These are phyloP conservation scores for Clanis bilineata DNA, from an alignment of 2,888 invertebrate species.

Conservation along the genomic window DNA sequence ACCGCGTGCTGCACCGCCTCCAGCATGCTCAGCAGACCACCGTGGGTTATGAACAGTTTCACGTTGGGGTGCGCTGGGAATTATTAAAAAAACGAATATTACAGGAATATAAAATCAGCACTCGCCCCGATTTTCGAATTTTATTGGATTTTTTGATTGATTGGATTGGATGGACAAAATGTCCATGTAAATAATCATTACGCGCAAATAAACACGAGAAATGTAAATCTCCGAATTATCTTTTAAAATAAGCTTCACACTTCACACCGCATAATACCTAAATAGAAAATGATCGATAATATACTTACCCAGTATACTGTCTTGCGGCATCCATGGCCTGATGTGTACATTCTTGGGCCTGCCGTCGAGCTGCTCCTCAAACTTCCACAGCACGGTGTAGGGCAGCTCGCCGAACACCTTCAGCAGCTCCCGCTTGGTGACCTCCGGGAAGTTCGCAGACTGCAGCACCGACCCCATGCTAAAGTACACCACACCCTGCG, in stretches of 20 bases:
- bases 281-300: too few species aligned
- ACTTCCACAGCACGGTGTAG: slow-evolving; percentile 73
- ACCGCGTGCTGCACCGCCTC: slow-evolving; percentile 54
- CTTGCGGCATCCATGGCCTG: slow-evolving; percentile 77
- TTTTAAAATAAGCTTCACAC: too few species aligned
- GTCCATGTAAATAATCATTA: too few species aligned
- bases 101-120: too few species aligned
- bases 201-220: too few species aligned
- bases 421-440: slow-evolving; percentile 40
- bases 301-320: slow-evolving; percentile 69
- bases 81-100: too few species aligned
- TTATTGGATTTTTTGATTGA: too few species aligned
- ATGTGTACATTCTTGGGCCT: slow-evolving; percentile 71
- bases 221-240: too few species aligned
- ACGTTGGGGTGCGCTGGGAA: slow-evolving; percentile 50
- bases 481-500: slow-evolving; percentile 62
- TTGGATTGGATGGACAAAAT: too few species aligned
- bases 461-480: slow-evolving; percentile 62
- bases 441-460: slow-evolving; percentile 36
- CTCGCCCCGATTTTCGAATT: too few species aligned
- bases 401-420: slow-evolving; percentile 44
- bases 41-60: slow-evolving; percentile 50
- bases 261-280: too few species aligned
- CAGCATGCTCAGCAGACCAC: slow-evolving; percentile 47
- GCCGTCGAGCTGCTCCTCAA: slow-evolving; percentile 57